phyloP scores from a whole-genome alignment of 2,113 vertebrate species.

The Dolichallabes microphthalmus region DNA sequence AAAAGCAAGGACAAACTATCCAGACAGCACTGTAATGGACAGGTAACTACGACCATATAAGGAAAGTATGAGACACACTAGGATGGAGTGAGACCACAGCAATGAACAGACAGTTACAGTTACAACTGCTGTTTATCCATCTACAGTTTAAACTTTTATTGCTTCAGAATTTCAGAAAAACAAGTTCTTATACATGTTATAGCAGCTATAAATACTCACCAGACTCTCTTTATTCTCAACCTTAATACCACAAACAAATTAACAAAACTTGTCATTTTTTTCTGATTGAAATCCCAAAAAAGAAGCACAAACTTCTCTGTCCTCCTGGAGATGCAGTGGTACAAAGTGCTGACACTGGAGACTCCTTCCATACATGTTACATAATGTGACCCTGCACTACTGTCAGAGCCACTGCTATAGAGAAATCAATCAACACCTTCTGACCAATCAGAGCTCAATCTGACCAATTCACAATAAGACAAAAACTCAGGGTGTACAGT shows the following conservation, averaged over 20 bases:
- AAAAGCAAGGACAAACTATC: background rate
- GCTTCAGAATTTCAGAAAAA: no score
- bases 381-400: background rate
- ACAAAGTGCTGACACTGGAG: background rate
- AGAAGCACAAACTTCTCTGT: background rate
- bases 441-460: background rate
- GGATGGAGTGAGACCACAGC: no score
- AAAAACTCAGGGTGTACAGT: no score
- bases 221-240: background rate
- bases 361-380: background rate
- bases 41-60: conserved; percentile 1
- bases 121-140: background rate
- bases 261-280: background rate
- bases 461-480: background rate
- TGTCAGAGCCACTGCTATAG: background rate
- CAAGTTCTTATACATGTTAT: background rate
- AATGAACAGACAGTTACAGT: background rate
- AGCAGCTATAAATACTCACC: background rate
- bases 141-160: background rate
- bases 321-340: background rate
- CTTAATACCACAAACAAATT: background rate
- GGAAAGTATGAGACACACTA: no score
- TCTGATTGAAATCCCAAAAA: background rate
- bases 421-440: background rate
- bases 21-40: background rate